A percentile compares a stretch with the other conserved stretches of the same genome.
Conservation (phyloP, 2,113 vertebrate genomes). For the Synodontis membranacea region DNA sequence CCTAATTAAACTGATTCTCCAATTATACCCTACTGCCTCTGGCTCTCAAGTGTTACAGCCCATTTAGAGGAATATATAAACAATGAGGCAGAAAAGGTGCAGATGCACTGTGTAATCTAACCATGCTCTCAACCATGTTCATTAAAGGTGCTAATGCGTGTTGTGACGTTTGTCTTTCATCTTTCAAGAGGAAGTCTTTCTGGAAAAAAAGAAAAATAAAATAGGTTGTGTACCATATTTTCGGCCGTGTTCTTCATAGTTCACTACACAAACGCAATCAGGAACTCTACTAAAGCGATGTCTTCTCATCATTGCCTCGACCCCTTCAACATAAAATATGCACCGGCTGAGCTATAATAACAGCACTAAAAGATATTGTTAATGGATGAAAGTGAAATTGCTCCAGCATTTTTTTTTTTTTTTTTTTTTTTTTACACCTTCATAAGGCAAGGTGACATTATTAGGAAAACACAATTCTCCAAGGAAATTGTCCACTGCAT, state of each 20-base stretch:
- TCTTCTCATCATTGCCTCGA: conserved; percentile 31
- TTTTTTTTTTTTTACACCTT: conserved; percentile 36
- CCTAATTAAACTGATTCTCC: conserved; percentile 27
- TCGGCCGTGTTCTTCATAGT: conserved; percentile 61
- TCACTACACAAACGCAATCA: conserved; percentile 66
- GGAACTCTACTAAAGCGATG: conserved; percentile 66
- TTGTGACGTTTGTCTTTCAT: neutral
- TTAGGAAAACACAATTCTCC: conserved; percentile 63
- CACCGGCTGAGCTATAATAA: conserved; percentile 59
- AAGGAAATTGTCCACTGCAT: conserved; percentile 58
- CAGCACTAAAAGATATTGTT: conserved; percentile 65
- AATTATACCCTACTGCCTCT: conserved; percentile 30
- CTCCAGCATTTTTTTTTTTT: conserved; percentile 40
- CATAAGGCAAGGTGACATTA: conserved; percentile 69
- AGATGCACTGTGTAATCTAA: conserved; percentile 13
- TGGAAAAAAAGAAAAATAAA: neutral
- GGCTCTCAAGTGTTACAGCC: conserved; percentile 14
- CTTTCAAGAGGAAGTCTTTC: neutral
- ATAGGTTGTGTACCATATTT: conserved; percentile 18
- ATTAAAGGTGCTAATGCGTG: conserved; percentile 8
- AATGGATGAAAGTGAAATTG: conserved; percentile 60
- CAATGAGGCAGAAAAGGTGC: conserved; percentile 32
- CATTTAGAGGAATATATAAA: conserved; percentile 24
- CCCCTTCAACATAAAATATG: conserved; percentile 53
- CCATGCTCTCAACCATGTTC: neutral